A percentile compares a stretch with the other conserved stretches of the same genome.
phyloP scores from a whole-genome alignment of 2,888 invertebrate species.

The Fragum fragum region DNA sequence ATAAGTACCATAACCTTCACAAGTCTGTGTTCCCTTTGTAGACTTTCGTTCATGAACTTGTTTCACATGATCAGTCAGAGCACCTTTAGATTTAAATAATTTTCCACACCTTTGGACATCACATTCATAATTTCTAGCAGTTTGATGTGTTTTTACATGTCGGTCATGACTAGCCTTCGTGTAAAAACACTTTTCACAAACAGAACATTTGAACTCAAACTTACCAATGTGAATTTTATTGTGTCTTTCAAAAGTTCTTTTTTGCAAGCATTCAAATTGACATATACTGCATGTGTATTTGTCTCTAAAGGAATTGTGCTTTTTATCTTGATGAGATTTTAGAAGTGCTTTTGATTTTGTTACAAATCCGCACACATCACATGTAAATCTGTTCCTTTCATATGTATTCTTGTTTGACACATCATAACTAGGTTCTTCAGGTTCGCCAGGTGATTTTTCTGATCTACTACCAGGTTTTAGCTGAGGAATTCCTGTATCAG shows the following conservation, averaged over 20 bases:
- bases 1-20: background rate
- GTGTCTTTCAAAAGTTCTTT: constrained; percentile 37
- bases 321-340: constrained; percentile 35
- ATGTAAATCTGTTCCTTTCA: constrained; percentile 5
- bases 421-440: background rate
- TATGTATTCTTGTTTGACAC: background rate
- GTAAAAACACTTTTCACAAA: constrained; percentile 46
- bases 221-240: constrained; percentile 31
- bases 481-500: background rate
- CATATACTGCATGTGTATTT: constrained; percentile 38
- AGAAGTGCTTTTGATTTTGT: constrained; percentile 34
- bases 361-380: constrained; percentile 34
- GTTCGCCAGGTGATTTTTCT: background rate
- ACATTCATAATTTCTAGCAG: constrained; percentile 32
- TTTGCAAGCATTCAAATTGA: constrained; percentile 40
- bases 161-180: constrained; percentile 45
- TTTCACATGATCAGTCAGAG: constrained; percentile 48
- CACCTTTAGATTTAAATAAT: constrained; percentile 47
- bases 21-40: constrained; percentile 10
- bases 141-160: constrained; percentile 45
- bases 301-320: constrained; percentile 28
- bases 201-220: constrained; percentile 42
- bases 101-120: constrained; percentile 31
- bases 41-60: constrained; percentile 34
- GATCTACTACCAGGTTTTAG: background rate